Conservation (phyloP, 64 coral and sea anemone species). For the Actinia tenebrosa region DNA sequence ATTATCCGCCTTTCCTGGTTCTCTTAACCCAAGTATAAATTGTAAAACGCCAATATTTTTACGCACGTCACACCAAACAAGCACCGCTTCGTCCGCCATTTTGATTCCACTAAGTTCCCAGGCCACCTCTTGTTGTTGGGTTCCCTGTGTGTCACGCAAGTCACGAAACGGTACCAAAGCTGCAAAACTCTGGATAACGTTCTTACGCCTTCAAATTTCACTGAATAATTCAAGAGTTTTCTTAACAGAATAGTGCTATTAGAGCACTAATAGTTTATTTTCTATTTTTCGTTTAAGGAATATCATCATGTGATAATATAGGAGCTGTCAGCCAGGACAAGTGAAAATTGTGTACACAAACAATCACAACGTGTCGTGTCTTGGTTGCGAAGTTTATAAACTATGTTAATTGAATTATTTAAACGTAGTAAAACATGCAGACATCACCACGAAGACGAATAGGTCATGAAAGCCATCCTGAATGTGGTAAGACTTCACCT, state of each 20-base stretch:
- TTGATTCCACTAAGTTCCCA: neutral
- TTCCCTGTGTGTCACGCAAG: conserved; percentile 21
- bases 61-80: conserved; percentile 19
- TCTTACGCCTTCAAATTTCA: neutral
- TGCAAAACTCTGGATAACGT: neutral
- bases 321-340: neutral
- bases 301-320: neutral
- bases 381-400: conserved; percentile 1
- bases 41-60: conserved; percentile 23
- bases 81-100: neutral
- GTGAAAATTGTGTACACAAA: neutral
- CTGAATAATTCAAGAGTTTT: neutral
- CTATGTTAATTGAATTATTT: neutral
- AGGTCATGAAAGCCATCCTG: neutral
- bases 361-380: neutral
- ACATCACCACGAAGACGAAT: neutral
- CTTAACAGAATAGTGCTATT: neutral
- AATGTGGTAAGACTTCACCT: neutral
- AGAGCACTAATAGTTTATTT: neutral
- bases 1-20: neutral
- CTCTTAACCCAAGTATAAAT: neutral
- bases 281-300: neutral
- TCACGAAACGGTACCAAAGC: neutral
- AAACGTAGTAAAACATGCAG: neutral
- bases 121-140: neutral